A percentile compares a stretch with the other conserved stretches of the same genome.
Conservation (phyloP, 2,888 invertebrate species). For the Barypeithes pellucidus region DNA sequence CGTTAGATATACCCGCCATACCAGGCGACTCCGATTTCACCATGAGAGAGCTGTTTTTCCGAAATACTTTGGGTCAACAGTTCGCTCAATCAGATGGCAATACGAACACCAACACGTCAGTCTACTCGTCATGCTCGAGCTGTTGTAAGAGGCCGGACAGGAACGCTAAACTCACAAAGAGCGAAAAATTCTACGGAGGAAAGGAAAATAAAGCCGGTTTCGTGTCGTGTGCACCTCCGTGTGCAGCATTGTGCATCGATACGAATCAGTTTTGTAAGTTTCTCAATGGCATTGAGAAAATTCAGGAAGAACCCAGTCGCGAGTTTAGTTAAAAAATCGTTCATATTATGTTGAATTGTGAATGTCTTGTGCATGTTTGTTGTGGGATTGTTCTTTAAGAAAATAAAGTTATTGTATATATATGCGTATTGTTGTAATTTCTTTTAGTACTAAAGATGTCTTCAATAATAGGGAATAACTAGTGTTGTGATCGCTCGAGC, state of each 20-base stretch:
- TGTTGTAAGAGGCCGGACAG: constrained; percentile 46
- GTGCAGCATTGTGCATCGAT: background rate
- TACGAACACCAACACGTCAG: constrained; percentile 51
- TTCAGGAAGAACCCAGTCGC: constrained; percentile 29
- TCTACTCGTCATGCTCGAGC: constrained; percentile 55
- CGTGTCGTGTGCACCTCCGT: background rate
- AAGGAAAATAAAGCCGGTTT: background rate
- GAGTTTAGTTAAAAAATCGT: constrained; percentile 5
- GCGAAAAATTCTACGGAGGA: background rate
- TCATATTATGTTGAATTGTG: background rate
- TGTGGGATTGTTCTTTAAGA: background rate
- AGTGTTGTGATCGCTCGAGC: no score
- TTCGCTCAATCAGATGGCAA: constrained; percentile 47
- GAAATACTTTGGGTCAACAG: constrained; percentile 3
- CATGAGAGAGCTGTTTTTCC: constrained; percentile 55
- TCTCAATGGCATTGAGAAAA: constrained; percentile 4
- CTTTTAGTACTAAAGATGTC: no score
- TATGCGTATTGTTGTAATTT: no score
- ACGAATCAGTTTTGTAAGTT: constrained; percentile 9
- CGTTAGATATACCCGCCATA: constrained; percentile 25
- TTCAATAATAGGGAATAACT: no score
- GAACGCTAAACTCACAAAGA: background rate
- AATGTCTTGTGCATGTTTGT: background rate
- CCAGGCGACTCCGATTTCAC: constrained; percentile 36
- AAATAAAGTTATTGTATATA: no score